Base-by-base conservation (phyloP, 2,888 invertebrate genomes). In the Thera obeliscata region DNA sequence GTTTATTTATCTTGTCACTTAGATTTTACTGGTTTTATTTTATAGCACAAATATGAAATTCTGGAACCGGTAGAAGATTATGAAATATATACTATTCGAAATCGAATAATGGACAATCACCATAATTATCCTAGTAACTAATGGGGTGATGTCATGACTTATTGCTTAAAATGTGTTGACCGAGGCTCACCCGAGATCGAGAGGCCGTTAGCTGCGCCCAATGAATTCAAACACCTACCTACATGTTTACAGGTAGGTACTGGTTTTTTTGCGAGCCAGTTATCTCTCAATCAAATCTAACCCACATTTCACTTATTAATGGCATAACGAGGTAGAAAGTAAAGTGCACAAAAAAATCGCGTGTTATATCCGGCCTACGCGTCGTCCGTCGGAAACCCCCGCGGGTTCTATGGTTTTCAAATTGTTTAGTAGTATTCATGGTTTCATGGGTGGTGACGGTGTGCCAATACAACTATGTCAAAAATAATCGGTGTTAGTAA, bases 71-170 rank as follows among this genome's bases (percentile, higher is more conserved):
- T 52, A 49, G 2, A 8, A 9, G 2, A 5, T 5, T 50, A n/a
- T 22, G 5, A 52, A 9, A 8, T 52, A 33, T 9, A 52, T 12
- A 48, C 9, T 46, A 11, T 22, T 58, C 11, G n/a, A 52, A 60
- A 52, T 60, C 50, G 22, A 41, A 60, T 41, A 12, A 43, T 43
- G 36, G 56, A n/a, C 36, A 50, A 56, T 56, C 41, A 50, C 11
- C 22, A 22, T 22, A 57, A 52, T 0, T 9, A 36, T 46, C 22
- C 35, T 22, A 12, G 33, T n/a, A 48, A 58, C 52, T 46, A 36
- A 46, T 64, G 43, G 35, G 60, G 68, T 73, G 73, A 71, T 66
- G 64, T 73, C 71, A 73, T 67, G 36, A 55, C 36, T 36, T 55
- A n/a, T 36, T 11, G 0, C 41, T 54, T 35, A 54, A 55, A 43